phyloP scores from a whole-genome alignment of 2,888 invertebrate species.

The Arrhopalites spinosus region DNA sequence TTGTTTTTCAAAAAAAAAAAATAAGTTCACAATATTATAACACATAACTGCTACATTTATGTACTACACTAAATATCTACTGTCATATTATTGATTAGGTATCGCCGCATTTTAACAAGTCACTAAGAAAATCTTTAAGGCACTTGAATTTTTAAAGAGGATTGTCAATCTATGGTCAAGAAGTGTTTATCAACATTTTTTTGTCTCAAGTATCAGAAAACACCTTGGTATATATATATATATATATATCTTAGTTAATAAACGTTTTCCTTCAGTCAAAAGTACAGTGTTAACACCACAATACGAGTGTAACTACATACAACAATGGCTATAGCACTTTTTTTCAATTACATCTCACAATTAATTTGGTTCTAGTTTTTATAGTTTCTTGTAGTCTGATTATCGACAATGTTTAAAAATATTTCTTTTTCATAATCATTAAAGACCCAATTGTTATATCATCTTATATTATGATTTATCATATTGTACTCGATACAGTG shows the following conservation, averaged over 20 bases:
- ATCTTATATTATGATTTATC: neutral
- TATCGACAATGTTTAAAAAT: neutral
- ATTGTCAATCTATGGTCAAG: slow-evolving; percentile 13
- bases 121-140: slow-evolving; percentile 17
- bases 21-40: too few species aligned
- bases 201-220: slow-evolving; percentile 2
- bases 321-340: neutral
- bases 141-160: slow-evolving; percentile 28
- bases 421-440: neutral
- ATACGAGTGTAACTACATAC: neutral
- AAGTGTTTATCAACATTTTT: neutral
- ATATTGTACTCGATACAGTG: too few species aligned
- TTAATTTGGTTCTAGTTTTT: neutral
- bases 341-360: too few species aligned
- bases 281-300: neutral
- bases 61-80: neutral
- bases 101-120: neutral
- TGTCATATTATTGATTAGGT: neutral
- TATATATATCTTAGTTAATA: too few species aligned
- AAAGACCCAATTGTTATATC: neutral
- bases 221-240: too few species aligned
- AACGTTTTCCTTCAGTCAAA: neutral
- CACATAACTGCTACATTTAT: neutral
- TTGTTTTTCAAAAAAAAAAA: too few species aligned
- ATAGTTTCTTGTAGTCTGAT: neutral